Evolutionary conservation across 2,113 vertebrate genomes (phyloP).

Genomic region (Lepus timidus): DNA sequence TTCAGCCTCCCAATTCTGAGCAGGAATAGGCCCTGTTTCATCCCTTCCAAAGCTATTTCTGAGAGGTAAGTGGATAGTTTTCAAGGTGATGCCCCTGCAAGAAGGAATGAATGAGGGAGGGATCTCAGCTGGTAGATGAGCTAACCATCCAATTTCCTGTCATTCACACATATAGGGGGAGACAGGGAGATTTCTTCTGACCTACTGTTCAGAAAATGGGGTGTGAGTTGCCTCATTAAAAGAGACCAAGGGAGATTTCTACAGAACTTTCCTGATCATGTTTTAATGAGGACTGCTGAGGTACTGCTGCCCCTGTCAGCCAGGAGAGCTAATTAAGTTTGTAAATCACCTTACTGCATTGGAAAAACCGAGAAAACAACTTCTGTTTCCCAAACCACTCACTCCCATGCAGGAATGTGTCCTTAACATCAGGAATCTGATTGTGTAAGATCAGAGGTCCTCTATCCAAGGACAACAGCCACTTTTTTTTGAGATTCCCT

Average conservation of each 20-base stretch:
- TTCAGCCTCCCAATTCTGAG: neutral
- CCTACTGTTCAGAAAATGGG: slow-evolving; percentile 55
- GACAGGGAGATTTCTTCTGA: slow-evolving; percentile 24
- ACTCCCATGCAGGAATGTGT: neutral
- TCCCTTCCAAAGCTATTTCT: neutral
- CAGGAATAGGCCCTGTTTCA: neutral
- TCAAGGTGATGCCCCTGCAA: neutral
- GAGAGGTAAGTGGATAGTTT: neutral
- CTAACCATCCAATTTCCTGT: neutral
- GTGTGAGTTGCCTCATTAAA: slow-evolving; percentile 25
- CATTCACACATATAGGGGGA: neutral
- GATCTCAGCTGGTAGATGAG: neutral
- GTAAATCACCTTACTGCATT: neutral
- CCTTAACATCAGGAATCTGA: neutral
- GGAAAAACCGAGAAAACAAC: neutral
- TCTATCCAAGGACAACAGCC: neutral
- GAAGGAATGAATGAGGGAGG: neutral
- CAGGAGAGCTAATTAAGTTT: slow-evolving; percentile 35
- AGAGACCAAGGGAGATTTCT: neutral
- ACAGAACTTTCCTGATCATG: neutral
- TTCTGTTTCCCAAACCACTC: neutral
- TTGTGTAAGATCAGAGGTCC: neutral
- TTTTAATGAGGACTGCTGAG: slow-evolving; percentile 24
- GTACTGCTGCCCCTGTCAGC: neutral
- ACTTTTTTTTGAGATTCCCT: slow-evolving; percentile 2